A percentile compares a stretch with the other conserved stretches of the same genome.
Conservation (phyloP, 2,888 invertebrate genomes). For the Clivina fossor region DNA sequence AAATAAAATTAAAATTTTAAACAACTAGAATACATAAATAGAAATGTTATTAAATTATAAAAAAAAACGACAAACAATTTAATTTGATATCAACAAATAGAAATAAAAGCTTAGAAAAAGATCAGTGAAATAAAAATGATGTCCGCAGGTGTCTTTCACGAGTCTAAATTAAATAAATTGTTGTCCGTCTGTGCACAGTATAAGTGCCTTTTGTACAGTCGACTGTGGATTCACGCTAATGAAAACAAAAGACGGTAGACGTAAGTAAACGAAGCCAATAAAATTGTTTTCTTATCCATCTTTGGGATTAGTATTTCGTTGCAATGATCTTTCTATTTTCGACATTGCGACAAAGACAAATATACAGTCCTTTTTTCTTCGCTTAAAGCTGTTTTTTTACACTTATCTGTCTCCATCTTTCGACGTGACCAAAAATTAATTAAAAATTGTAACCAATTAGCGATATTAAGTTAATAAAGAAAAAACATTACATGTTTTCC, state of each 20-base stretch:
- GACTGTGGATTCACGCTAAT: slow-evolving; percentile 38
- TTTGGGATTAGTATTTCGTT: slow-evolving; percentile 28
- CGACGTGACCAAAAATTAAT: slow-evolving; percentile 1
- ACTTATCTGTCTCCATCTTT: neutral
- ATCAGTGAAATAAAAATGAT: too few relatives aligned
- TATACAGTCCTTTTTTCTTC: slow-evolving; percentile 8
- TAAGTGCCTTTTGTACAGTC: slow-evolving; percentile 24
- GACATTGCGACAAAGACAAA: slow-evolving; percentile 5
- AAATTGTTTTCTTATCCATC: slow-evolving; percentile 36
- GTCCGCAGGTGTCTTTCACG: slow-evolving; percentile 21
- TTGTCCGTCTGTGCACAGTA: too few relatives aligned
- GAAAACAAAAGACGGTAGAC: slow-evolving; percentile 43
- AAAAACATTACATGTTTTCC: too few relatives aligned
- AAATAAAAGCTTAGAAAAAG: too few relatives aligned
- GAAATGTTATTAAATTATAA: too few relatives aligned
- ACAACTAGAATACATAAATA: too few relatives aligned
- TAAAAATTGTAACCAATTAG: slow-evolving; percentile 7
- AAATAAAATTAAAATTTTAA: too few relatives aligned
- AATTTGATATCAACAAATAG: too few relatives aligned
- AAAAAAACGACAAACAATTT: too few relatives aligned
- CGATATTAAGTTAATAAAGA: too few relatives aligned
- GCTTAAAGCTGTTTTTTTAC: slow-evolving; percentile 4
- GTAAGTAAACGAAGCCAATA: slow-evolving; percentile 37
- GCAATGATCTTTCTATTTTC: slow-evolving; percentile 17
- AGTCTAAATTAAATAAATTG: slow-evolving; percentile 21